Conservation (phyloP, 2,888 invertebrate species). For the Anticlea derivata region DNA sequence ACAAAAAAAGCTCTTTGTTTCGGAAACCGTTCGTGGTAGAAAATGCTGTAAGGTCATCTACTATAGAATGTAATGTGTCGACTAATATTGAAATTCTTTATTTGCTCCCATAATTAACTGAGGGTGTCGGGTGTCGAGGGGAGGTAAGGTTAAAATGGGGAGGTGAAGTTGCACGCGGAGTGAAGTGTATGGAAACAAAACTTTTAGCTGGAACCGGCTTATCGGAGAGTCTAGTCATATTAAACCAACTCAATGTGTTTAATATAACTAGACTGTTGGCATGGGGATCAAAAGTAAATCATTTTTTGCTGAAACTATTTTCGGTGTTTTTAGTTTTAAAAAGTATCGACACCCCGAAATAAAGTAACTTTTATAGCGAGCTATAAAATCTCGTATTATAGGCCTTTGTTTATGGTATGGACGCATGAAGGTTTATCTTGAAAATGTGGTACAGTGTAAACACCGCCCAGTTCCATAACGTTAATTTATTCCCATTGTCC, state of each 20-base stretch:
- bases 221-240: no score
- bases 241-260: conserved; percentile 17
- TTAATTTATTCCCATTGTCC: conserved; percentile 50
- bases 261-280: conserved; percentile 9
- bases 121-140: conserved; percentile 27
- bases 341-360: background rate
- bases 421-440: conserved; percentile 10
- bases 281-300: conserved; percentile 3
- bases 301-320: background rate
- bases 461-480: conserved; percentile 38
- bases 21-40: background rate
- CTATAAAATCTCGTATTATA: conserved; percentile 12
- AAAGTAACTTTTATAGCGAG: background rate
- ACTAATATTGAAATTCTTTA: conserved; percentile 12
- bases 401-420: conserved; percentile 15
- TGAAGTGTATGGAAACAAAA: conserved; percentile 47
- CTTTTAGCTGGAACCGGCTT: conserved; percentile 44
- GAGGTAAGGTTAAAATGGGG: conserved; percentile 11
- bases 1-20: no score
- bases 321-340: background rate
- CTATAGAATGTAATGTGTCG: background rate
- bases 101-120: conserved; percentile 14
- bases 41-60: background rate
- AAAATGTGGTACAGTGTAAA: conserved; percentile 37
- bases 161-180: conserved; percentile 27